Base-by-base conservation (phyloP, 2,797 vertebrate species). In the Miopithecus talapoin region DNA sequence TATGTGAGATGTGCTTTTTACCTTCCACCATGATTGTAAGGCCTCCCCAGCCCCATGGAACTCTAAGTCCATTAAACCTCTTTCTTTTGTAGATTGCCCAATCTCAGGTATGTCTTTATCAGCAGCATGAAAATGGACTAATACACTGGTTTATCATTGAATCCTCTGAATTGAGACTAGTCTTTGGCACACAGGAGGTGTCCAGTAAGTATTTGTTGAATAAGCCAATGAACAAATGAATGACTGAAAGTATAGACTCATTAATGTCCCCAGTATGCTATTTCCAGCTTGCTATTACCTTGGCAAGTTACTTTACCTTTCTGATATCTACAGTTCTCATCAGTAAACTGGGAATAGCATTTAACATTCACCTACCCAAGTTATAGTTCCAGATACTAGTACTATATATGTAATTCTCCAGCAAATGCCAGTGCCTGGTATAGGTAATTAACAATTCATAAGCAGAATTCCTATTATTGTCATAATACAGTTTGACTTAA, bases 251-350 rank as follows among this genome's bases (percentile, higher is more conserved):
- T 22, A 43, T 3, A 1, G 0, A n/a, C 2, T 24, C 12, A 10
- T 22, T 36, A 46, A 43, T 26, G 43, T 50, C 5, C 6, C 24
- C 9, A 9, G 10, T 0, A 13, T 28, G 8, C 16, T 30, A 28
- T 36, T 61, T 36, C 61, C 16, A 46, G 55, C 12, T 53, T 43
- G 43, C 43, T 43, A 43, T 43, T 50, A 30, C 39, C 22, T 5
- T 22, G n/a, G 43, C 46, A 14, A 48, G n/a, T 50, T 19, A 46
- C 26, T n/a, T 19, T 17, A 24, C 14, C 26, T 85, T 19, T 22
- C 33, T 26, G 39, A 72, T 19, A 43, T 30, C 48, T 46, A 1
- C 1, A 19, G 53, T 68, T n/a, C 41, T 95, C 59, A 36, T 43
- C 24, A 8, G 46, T 36, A 61, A 61, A 13, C 3, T 12, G 8